phyloP scores from a whole-genome alignment of 2,797 vertebrate species.

The Mus minutoides region DNA sequence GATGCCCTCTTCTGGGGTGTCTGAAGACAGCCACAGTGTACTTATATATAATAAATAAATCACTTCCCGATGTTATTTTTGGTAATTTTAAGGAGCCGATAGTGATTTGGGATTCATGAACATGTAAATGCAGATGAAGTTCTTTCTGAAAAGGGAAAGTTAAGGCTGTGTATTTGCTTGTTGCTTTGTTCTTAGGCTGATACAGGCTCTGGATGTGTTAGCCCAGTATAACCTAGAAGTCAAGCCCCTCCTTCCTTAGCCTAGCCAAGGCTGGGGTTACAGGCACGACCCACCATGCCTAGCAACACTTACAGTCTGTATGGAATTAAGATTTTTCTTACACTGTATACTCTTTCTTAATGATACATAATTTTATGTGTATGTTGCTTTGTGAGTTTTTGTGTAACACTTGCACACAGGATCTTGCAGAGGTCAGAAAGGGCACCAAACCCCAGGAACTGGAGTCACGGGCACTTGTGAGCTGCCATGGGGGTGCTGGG shows the following conservation, averaged over 20 bases:
- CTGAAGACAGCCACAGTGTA: too few species aligned
- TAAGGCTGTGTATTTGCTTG: not conserved
- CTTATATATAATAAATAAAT: not conserved
- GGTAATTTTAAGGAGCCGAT: conserved; percentile 25
- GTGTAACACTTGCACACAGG: not conserved
- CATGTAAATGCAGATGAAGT: conserved; percentile 26
- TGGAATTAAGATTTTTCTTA: not conserved
- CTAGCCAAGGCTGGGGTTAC: not conserved
- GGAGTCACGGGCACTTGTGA: not conserved
- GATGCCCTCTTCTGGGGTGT: too few species aligned
- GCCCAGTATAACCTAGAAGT: not conserved
- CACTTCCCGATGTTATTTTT: not conserved
- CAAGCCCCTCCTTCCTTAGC: not conserved
- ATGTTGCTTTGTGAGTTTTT: not conserved
- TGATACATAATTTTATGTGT: not conserved
- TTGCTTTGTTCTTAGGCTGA: not conserved
- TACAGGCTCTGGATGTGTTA: not conserved
- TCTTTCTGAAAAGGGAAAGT: conserved; percentile 22
- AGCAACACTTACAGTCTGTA: not conserved
- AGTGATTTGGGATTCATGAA: conserved; percentile 49
- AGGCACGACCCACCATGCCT: not conserved
- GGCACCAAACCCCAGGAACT: not conserved
- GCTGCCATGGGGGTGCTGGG: not conserved
- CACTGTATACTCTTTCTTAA: not conserved
- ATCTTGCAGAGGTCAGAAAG: not conserved